These are phyloP conservation scores for Nyctalus aviator DNA, from an alignment of 2,797 vertebrate genomes.

Conservation along the genomic window DNA sequence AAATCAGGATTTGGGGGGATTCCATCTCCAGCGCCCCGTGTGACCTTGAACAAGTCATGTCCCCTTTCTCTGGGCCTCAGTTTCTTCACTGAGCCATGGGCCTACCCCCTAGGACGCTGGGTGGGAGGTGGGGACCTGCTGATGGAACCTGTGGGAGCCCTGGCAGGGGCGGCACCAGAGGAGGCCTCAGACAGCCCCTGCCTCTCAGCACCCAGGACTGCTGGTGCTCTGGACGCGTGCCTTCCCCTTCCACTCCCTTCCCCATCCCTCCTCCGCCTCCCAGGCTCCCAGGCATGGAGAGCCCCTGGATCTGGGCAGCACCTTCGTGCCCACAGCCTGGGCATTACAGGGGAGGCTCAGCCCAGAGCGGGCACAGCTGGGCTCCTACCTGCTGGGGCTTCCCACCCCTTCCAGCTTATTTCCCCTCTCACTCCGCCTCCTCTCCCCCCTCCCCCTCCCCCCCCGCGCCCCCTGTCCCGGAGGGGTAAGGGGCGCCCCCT, in stretches of 20 bases:
- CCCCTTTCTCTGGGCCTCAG: background rate
- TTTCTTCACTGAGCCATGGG: slow-evolving; percentile 14
- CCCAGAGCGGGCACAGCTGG: background rate
- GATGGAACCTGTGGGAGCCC: fast-evolving
- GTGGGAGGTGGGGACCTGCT: no score
- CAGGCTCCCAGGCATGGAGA: background rate
- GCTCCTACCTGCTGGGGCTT: background rate
- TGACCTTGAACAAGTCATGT: background rate
- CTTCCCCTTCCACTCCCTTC: background rate
- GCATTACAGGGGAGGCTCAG: background rate
- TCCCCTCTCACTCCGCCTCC: background rate
- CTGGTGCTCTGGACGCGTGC: fast-evolving
- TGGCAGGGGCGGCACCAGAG: background rate
- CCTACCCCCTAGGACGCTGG: background rate
- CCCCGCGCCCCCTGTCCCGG: background rate
- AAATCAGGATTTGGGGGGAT: background rate
- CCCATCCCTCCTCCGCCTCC: background rate
- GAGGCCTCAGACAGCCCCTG: background rate
- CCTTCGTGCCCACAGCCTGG: background rate
- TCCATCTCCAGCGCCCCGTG: background rate
- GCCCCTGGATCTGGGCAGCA: background rate
- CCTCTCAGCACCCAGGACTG: background rate
- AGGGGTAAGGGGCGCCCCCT: slow-evolving; percentile 52
- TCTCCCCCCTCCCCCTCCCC: background rate
- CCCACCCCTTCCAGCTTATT: fast-evolving